Percentiles rank a stretch among this genome's conserved stretches.
Evolutionary conservation across 2,113 vertebrate species (phyloP).

Genomic region (Crotalus tigris): DNA sequence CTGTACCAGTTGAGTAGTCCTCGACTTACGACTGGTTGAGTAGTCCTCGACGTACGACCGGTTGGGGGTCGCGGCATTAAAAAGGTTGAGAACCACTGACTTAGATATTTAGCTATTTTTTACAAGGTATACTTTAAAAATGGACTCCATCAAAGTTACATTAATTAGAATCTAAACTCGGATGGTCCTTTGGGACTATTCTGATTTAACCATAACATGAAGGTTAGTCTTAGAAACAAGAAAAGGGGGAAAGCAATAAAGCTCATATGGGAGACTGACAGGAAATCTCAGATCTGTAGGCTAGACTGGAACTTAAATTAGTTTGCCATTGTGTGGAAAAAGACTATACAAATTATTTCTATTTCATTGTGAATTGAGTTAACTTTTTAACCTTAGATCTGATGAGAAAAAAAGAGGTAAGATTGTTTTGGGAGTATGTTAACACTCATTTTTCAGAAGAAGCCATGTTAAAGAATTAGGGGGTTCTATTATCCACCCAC

Average conservation of each 20-base stretch:
- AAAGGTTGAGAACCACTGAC: too few species aligned
- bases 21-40: too few species aligned
- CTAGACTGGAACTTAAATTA: background rate
- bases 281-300: background rate
- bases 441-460: background rate
- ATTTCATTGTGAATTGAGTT: background rate
- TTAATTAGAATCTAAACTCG: background rate
- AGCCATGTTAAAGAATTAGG: background rate
- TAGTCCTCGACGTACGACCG: too few species aligned
- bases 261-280: background rate
- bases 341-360: background rate
- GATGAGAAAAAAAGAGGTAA: background rate
- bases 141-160: background rate
- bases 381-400: background rate
- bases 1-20: too few species aligned
- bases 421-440: background rate
- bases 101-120: background rate
- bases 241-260: background rate
- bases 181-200: background rate
- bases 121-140: background rate
- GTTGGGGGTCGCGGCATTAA: too few species aligned
- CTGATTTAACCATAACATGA: background rate
- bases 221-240: background rate
- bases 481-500: background rate
- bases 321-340: background rate